A percentile compares a stretch with the other conserved stretches of the same genome.
These are phyloP conservation scores for Tenthredo amoena DNA, from an alignment of 2,888 invertebrate genomes.

Conservation along the genomic window DNA sequence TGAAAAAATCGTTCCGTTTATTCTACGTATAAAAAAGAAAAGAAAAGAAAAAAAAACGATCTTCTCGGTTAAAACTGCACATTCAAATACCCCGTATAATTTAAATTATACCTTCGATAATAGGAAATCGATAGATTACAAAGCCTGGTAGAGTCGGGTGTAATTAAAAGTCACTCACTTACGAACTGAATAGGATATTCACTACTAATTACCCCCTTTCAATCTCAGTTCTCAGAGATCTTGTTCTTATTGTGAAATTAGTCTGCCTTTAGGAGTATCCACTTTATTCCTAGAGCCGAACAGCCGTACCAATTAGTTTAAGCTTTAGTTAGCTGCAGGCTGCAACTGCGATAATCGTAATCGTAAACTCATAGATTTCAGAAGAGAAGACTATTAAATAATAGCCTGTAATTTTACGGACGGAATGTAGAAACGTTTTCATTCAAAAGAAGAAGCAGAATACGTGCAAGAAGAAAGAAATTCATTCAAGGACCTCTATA, in stretches of 20 bases:
- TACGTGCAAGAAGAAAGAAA: background rate
- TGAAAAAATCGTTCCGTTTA: background rate
- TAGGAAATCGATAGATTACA: background rate
- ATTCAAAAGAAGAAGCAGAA: background rate
- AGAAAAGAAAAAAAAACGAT: background rate
- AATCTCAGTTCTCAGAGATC: background rate
- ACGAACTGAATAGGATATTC: background rate
- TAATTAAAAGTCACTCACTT: slow-evolving; percentile 14
- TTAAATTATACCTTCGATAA: background rate
- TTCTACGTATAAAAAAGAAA: background rate
- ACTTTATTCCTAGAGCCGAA: background rate
- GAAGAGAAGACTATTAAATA: background rate
- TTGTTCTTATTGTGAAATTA: slow-evolving; percentile 15
- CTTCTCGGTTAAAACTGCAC: background rate
- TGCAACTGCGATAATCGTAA: slow-evolving; percentile 1
- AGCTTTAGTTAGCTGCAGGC: background rate
- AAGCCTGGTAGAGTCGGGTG: background rate
- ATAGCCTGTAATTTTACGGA: background rate
- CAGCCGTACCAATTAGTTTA: background rate
- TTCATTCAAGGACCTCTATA: background rate
- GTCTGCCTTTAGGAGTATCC: background rate
- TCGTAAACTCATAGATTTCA: background rate
- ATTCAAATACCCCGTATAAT: background rate
- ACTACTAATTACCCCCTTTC: slow-evolving; percentile 37
- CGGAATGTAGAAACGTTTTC: background rate